Percentiles rank a stretch among this genome's conserved stretches.
These are phyloP conservation scores for Lydus trimaculatus DNA, from an alignment of 2,888 invertebrate species.

Conservation along the genomic window DNA sequence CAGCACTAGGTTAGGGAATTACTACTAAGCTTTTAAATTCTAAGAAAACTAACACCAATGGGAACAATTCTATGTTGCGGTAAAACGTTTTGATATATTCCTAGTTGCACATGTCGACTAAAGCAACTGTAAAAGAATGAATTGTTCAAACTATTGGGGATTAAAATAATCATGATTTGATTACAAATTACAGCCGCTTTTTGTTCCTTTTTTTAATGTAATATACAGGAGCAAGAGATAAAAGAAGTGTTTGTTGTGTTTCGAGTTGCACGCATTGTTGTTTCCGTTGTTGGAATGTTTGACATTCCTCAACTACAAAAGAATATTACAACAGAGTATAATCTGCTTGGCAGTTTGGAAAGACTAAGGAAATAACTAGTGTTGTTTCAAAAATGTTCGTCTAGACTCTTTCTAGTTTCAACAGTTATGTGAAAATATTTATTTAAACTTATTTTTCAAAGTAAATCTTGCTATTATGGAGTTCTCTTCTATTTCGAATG, in stretches of 20 bases:
- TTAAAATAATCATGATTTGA: not conserved
- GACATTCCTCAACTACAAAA: not conserved
- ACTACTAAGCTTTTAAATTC: slow-evolving; percentile 1
- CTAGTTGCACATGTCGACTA: not conserved
- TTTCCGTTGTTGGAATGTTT: not conserved
- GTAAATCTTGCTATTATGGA: not conserved
- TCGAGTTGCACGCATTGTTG: not conserved
- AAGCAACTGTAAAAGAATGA: not conserved
- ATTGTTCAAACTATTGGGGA: not conserved
- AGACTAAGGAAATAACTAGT: not conserved
- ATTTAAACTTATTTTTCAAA: no score
- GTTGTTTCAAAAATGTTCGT: not conserved
- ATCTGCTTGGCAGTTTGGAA: not conserved
- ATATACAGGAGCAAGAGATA: no score
- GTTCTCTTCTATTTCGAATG: not conserved
- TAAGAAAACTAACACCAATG: slow-evolving; percentile 20
- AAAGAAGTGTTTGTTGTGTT: slow-evolving; percentile 18
- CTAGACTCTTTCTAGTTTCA: not conserved
- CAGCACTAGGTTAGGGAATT: slow-evolving; percentile 9
- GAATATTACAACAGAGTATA: not conserved
- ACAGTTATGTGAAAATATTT: not conserved
- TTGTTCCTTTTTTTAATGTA: not conserved
- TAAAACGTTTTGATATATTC: not conserved
- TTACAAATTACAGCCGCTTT: not conserved
- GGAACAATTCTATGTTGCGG: not conserved